These are phyloP conservation scores for Helarctos malayanus DNA, from an alignment of 2,797 vertebrate species.

Conservation along the genomic window DNA sequence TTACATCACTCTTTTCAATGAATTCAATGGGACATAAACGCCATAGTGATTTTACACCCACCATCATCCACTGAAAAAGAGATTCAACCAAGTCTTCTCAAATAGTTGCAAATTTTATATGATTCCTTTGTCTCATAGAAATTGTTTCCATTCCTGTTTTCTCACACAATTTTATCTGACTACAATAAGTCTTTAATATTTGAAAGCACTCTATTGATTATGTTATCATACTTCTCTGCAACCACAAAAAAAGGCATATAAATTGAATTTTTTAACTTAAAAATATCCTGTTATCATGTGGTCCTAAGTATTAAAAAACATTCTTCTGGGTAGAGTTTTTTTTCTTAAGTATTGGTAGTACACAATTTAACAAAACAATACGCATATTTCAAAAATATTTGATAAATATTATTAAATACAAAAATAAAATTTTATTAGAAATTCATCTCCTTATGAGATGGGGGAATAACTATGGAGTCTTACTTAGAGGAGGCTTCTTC, in stretches of 20 bases:
- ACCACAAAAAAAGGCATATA: neutral
- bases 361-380: slow-evolving; percentile 55
- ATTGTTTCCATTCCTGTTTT: slow-evolving; percentile 7
- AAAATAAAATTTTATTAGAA: slow-evolving; percentile 58
- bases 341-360: neutral
- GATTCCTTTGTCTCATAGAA: slow-evolving; percentile 30
- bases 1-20: slow-evolving; percentile 42
- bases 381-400: slow-evolving; percentile 62
- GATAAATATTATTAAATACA: slow-evolving; percentile 35
- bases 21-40: slow-evolving; percentile 68
- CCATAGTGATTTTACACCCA: slow-evolving; percentile 68
- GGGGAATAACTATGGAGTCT: neutral
- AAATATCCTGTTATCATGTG: neutral
- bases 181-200: slow-evolving; percentile 53
- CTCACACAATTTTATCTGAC: slow-evolving; percentile 40
- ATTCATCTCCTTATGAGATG: neutral
- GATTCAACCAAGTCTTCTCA: slow-evolving; percentile 33
- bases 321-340: neutral
- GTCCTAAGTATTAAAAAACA: neutral
- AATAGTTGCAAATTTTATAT: slow-evolving; percentile 42
- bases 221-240: slow-evolving; percentile 20
- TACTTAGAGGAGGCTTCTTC: neutral
- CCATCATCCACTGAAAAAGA: slow-evolving; percentile 27
- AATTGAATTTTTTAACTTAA: slow-evolving; percentile 47
- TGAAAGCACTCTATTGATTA: slow-evolving; percentile 21